Evolutionary conservation across 2,113 vertebrate genomes (phyloP).

Genomic region (Chionis minor): DNA sequence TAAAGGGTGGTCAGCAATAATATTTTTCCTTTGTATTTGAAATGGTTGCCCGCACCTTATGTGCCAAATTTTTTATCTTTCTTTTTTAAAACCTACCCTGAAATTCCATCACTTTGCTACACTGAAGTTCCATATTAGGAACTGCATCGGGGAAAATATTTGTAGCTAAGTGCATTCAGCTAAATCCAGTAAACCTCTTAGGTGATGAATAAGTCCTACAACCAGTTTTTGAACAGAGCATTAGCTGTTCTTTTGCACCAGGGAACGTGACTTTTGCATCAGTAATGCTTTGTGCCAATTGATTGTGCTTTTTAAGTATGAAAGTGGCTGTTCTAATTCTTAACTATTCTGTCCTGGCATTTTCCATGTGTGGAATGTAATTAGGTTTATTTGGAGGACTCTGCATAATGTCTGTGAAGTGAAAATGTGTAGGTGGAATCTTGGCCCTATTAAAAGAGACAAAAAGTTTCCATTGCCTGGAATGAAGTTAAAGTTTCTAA

Average conservation of each 20-base stretch:
- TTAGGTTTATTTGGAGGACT: not conserved
- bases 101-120: not conserved
- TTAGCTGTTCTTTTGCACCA: not conserved
- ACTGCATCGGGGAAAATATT: not conserved
- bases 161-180: not conserved
- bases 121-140: not conserved
- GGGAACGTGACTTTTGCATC: not conserved
- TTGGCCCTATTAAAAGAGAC: not conserved
- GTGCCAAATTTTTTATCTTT: not conserved
- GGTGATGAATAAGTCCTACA: not conserved
- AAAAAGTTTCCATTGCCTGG: not conserved
- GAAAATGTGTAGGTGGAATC: not conserved
- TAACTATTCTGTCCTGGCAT: not conserved
- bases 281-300: not conserved
- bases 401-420: not conserved
- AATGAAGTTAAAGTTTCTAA: not conserved
- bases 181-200: not conserved
- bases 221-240: not conserved
- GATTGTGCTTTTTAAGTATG: not conserved
- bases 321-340: not conserved
- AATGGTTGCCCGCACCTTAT: not conserved
- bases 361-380: not conserved
- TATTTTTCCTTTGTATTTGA: not conserved
- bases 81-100: not conserved
- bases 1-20: fast-evolving